Conservation (phyloP, 2,797 vertebrate species). For the Sorex maritimensis region DNA sequence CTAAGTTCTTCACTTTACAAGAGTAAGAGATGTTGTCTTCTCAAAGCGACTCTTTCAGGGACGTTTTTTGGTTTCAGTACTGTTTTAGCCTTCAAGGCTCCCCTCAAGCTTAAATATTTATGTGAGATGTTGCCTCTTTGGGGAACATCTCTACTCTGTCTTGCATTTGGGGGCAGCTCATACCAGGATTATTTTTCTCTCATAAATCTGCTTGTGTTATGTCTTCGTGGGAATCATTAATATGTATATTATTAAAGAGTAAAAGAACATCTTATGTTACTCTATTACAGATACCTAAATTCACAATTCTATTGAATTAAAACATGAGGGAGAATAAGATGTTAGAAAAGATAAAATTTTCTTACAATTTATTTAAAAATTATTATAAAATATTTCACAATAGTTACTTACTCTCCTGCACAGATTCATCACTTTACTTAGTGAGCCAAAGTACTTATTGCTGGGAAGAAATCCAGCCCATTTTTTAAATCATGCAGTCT, state of each 20-base stretch:
- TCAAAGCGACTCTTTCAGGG: neutral
- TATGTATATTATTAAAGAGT: neutral
- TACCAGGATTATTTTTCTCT: neutral
- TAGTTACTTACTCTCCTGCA: neutral
- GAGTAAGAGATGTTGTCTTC: neutral
- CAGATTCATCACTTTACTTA: neutral
- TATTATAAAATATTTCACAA: neutral
- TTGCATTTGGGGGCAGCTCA: constrained; percentile 23
- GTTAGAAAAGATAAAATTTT: neutral
- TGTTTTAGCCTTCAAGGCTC: neutral
- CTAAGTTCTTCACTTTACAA: neutral
- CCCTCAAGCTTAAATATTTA: neutral
- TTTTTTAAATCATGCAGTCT: neutral
- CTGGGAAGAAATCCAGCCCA: neutral
- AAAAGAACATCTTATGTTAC: neutral
- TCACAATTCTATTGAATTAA: neutral
- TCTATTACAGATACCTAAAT: neutral
- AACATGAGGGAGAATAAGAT: neutral
- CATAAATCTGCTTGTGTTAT: neutral
- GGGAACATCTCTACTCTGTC: neutral
- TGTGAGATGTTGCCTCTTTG: neutral
- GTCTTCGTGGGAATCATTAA: neutral
- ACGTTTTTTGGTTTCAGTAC: neutral
- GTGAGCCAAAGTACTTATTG: neutral
- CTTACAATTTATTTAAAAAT: constrained; percentile 3